These are phyloP conservation scores for Poeciliopsis turrubarensis DNA, from an alignment of 2,113 vertebrate genomes.

Conservation along the genomic window DNA sequence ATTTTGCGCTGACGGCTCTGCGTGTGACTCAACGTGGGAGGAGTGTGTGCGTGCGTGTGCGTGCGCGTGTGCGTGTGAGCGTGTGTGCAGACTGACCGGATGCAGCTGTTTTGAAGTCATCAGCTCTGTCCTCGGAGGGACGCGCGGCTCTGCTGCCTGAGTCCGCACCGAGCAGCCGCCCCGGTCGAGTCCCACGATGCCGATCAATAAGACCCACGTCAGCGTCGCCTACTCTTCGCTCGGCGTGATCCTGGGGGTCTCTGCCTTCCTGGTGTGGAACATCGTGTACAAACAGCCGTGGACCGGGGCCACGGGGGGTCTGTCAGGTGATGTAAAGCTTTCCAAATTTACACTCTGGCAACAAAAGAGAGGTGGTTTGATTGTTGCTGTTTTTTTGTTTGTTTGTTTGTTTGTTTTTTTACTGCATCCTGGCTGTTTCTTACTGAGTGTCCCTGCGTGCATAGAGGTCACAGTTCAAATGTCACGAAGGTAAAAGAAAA, in stretches of 20 bases:
- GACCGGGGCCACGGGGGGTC: slow-evolving; percentile 90
- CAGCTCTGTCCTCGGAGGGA: slow-evolving; percentile 1
- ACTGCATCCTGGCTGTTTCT: background rate
- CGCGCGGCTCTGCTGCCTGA: background rate
- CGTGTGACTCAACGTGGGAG: background rate
- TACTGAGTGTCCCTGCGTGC: background rate
- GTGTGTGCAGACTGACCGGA: slow-evolving; percentile 21
- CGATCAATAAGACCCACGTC: slow-evolving; percentile 73
- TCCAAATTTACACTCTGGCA: background rate
- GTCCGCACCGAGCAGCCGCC: background rate
- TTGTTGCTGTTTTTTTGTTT: no score
- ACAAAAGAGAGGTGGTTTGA: background rate
- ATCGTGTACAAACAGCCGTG: slow-evolving; percentile 84
- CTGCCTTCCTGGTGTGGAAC: slow-evolving; percentile 89
- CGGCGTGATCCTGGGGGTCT: slow-evolving; percentile 82
- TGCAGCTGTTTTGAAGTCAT: slow-evolving; percentile 38
- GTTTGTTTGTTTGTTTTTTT: no score
- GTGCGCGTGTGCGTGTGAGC: background rate
- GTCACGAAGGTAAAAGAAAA: background rate
- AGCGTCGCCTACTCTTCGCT: slow-evolving; percentile 82
- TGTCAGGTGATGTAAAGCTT: slow-evolving; percentile 83
- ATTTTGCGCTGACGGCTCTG: background rate
- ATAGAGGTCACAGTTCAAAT: background rate
- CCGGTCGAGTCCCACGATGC: slow-evolving; percentile 57
- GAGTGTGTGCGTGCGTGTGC: no score